Conservation (phyloP, 1,140 invertebrate species). For the Drosophila kurseongensis region DNA sequence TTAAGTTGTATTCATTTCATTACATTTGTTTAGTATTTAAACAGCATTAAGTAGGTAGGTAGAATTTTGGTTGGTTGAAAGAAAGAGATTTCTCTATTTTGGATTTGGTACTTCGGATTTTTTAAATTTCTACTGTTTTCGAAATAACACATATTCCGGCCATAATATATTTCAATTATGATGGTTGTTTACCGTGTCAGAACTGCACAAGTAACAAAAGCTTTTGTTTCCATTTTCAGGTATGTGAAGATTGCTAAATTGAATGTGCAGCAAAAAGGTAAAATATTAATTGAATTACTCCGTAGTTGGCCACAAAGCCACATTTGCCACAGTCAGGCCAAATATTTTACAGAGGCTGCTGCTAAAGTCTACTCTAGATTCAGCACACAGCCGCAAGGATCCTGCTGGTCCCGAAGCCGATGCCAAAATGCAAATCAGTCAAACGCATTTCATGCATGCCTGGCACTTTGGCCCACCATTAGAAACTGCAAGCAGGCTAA, state of each 20-base stretch:
- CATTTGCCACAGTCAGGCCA: conserved; percentile 36
- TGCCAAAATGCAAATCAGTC: conserved; percentile 72
- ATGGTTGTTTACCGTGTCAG: background rate
- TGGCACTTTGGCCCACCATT: conserved; percentile 22
- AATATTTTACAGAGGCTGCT: conserved; percentile 36
- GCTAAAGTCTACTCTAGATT: conserved; percentile 15
- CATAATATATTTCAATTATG: background rate
- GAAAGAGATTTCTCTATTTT: too few species aligned
- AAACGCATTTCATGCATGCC: conserved; percentile 73
- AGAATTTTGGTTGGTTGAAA: too few species aligned
- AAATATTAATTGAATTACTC: conserved; percentile 47
- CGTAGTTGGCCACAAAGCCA: conserved; percentile 41
- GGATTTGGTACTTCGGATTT: background rate
- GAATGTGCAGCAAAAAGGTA: conserved; percentile 29
- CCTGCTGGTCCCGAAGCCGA: conserved; percentile 17
- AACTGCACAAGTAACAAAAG: conserved; percentile 19
- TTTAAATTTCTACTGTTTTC: background rate
- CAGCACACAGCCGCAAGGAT: conserved; percentile 33
- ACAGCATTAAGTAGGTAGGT: too few species aligned
- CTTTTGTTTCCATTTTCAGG: conserved; percentile 42
- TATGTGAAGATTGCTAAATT: conserved; percentile 41
- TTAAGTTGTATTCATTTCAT: background rate
- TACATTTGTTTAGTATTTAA: too few species aligned
- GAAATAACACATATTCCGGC: background rate
- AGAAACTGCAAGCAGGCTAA: conserved; percentile 6